These are phyloP conservation scores for Onychomys leucogaster DNA, from an alignment of 2,797 vertebrate species.

Conservation along the genomic window DNA sequence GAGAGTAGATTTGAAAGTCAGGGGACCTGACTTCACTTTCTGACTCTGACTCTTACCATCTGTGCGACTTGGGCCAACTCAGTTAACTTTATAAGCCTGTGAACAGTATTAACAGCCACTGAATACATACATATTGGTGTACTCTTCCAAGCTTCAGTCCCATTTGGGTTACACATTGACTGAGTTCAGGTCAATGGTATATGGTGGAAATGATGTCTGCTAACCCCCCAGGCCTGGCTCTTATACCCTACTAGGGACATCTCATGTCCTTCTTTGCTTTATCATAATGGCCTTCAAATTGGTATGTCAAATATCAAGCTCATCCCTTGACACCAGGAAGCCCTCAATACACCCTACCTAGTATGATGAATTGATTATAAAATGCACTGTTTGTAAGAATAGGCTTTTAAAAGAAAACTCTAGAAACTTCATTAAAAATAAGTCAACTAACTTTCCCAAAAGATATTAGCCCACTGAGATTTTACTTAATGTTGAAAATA, in stretches of 20 bases:
- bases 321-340: background rate
- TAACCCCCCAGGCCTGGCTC: background rate
- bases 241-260: background rate
- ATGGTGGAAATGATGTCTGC: background rate
- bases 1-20: background rate
- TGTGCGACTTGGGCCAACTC: slow-evolving; percentile 5
- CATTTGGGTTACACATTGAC: background rate
- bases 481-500: slow-evolving; percentile 62
- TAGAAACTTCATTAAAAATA: slow-evolving; percentile 55
- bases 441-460: slow-evolving; percentile 58
- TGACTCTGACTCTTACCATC: slow-evolving; percentile 10
- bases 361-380: slow-evolving; percentile 9
- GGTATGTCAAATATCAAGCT: background rate
- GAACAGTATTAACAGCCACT: background rate
- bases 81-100: background rate
- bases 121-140: background rate
- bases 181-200: background rate
- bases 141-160: background rate
- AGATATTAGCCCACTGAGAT: slow-evolving; percentile 18
- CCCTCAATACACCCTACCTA: background rate
- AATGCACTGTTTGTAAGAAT: background rate
- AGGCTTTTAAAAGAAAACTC: background rate
- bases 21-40: background rate
- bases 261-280: background rate
- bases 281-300: background rate